Evolutionary conservation across 2,888 invertebrate genomes (phyloP), one percentile per base, ranked within the genome.

Genomic region (Platerodrilus igneus): DNA sequence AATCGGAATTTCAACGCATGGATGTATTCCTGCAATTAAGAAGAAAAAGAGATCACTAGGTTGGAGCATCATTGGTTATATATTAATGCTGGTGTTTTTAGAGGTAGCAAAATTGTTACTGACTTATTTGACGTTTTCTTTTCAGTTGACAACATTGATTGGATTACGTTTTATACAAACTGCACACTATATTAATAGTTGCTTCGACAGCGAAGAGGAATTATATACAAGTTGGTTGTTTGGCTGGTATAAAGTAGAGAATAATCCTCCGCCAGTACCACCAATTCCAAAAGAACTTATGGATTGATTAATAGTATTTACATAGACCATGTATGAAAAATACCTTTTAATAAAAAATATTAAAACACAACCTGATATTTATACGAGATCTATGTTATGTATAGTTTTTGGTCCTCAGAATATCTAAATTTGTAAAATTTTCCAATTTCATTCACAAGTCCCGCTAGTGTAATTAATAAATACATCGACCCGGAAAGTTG

Each of bases 141-240:
- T 48, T 9, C 13, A 52, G 52, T 5, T 45, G 6, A 5, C 37
- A 6, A 42, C 45, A 15, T 18, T 32, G 9, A 25, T 42, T 9
- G 48, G 47, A 9, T 11, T 53, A 7, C 48, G 68, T 49, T 57
- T 68, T 32, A 40, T 68, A 10, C 68, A 68, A 57, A 68, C 67
- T 1, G 67, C 58, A 0, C 65, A 64, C 44, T 58, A 47, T 29
- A 57, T 57, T 19, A 50, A 53, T 15, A 44, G 32, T 6, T 51
- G 49, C 39, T 65, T 66, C 38, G 51, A 55, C 15, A 58, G 57
- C 6, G 52, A 55, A 17, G 51, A 51, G 14, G 49, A 54, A 26
- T 41, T 49, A 3, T 67, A 68, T 39, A 61, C 62, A 1, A 54
- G 57, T 6, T 68, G 67, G 67, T 33, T 67, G 8, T 45, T 66